Evolutionary conservation across 1,140 invertebrate genomes (phyloP), one percentile per base, ranked within the genome.

Genomic region (Elymnias hypermnestra): DNA sequence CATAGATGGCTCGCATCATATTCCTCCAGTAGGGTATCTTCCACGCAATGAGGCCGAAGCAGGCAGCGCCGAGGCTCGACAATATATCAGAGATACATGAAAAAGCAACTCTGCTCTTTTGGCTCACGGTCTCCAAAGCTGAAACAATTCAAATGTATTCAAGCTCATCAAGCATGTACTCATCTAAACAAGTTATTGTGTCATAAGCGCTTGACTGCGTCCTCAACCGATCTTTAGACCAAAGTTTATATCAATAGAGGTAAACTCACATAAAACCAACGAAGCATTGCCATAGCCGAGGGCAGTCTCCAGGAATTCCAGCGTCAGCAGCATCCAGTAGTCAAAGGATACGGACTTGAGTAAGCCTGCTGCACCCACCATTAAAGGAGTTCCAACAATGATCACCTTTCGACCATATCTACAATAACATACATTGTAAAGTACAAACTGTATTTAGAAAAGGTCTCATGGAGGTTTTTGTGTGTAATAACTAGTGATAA

Each of bases 31-130:
- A 89, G 13, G 88, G 89, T 4, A 91, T 81, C 60, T 89, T 88
- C 87, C 90, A 94, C 1, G 92, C 93, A n/a, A 90, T 85, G 9
- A 92, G 71, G 26, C 93, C 93, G 54, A 93, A 85, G 35, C 90
- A 74, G 12, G 91, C 90, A 42, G 92, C 90, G 0, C 94, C 94
- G 2, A 94, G 41, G 25, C 57, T 67, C 1, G 72, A 31, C 5
- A 84, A 50, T 18, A 79, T 76, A 17, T 83, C 81, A 0, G 66
- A 54, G 9, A 79, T 68, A 33, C 78, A 83, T 1, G 81, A 81
- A 45, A 74, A 83, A 8, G 76, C 54, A 13, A 84, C 81, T 5
- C 81, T 61, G 9, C 58, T 67, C 5, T 77, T 75, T n/a, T 84
- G 81, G 31, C 64, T 83, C 0, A 84, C 81, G 3, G 63, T 53